Evolutionary conservation across 2,888 invertebrate species (phyloP).

Genomic region (Suillia variegata): DNA sequence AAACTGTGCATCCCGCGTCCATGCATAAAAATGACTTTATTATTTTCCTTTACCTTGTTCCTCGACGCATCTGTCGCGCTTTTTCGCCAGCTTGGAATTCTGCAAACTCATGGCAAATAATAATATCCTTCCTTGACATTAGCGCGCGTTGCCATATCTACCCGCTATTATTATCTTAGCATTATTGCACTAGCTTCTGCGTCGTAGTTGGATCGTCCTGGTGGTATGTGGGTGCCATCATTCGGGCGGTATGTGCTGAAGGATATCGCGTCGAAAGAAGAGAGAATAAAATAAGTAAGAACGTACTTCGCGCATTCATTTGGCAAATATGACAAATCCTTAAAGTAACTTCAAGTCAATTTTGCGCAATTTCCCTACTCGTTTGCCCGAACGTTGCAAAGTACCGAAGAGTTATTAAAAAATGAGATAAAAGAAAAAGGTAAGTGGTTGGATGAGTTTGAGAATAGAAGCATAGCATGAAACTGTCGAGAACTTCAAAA

Average conservation of each 20-base stretch:
- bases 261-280: no score
- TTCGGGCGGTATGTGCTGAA: no score
- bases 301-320: conserved; percentile 2
- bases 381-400: no score
- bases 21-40: background rate
- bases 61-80: no score
- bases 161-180: background rate
- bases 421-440: no score
- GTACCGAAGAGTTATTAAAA: no score
- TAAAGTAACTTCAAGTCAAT: conserved; percentile 19
- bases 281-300: background rate
- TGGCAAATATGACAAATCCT: conserved; percentile 19
- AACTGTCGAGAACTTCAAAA: no score
- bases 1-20: no score
- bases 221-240: no score
- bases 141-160: background rate
- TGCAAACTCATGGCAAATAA: background rate
- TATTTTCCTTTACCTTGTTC: background rate
- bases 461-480: no score
- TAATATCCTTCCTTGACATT: background rate
- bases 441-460: no score
- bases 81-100: background rate
- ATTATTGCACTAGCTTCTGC: background rate
- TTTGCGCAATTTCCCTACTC: conserved; percentile 10
- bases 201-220: no score